Conservation (phyloP, 2,797 vertebrate species). For the Silurus aristotelis region DNA sequence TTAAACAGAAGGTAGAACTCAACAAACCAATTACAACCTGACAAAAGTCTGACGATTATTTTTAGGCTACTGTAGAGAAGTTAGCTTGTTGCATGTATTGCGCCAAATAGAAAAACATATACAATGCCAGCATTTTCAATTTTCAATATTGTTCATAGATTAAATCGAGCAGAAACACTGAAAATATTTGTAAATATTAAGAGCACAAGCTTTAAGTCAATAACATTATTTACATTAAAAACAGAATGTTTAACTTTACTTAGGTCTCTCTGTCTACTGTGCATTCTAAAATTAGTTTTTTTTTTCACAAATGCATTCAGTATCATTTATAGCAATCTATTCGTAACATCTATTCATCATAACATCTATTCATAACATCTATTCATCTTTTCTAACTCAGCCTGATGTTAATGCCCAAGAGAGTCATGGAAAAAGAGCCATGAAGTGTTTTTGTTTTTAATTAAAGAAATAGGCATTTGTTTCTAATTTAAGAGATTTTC, state of each 20-base stretch:
- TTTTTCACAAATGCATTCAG: not conserved
- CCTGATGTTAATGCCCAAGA: not conserved
- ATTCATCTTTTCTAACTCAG: too few relatives aligned
- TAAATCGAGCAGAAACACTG: not conserved
- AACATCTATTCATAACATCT: too few relatives aligned
- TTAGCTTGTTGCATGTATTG: not conserved
- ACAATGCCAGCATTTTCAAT: not conserved
- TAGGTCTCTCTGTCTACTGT: too few relatives aligned
- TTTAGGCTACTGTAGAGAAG: not conserved
- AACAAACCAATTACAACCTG: constrained; percentile 70
- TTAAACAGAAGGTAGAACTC: constrained; percentile 57
- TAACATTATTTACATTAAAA: not conserved
- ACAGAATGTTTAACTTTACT: too few relatives aligned
- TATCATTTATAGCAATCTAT: not conserved
- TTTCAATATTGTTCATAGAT: not conserved
- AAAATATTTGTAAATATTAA: not conserved
- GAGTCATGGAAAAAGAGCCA: not conserved
- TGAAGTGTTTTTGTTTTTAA: not conserved
- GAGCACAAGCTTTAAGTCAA: not conserved
- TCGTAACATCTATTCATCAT: too few relatives aligned
- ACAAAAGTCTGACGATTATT: constrained; percentile 42
- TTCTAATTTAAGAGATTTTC: too few relatives aligned
- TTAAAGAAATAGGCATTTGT: not conserved
- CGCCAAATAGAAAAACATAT: not conserved
- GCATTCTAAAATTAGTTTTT: not conserved